Evolutionary conservation across 2,797 vertebrate genomes (phyloP), one percentile per base, ranked within the genome.

Genomic region (Odontamblyopus rebecca): DNA sequence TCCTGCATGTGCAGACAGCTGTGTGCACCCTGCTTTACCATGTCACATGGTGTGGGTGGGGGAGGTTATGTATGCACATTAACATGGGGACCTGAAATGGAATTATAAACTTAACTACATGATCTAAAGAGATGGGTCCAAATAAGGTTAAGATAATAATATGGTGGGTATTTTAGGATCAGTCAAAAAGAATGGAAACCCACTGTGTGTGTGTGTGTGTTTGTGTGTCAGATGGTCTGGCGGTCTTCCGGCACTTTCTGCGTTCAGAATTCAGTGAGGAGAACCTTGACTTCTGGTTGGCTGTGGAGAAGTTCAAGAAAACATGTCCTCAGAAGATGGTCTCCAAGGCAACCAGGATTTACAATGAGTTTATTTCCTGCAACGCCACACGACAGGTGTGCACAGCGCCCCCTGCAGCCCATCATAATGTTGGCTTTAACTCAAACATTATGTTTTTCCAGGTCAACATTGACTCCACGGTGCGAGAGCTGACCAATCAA

Each of bases 201-300:
- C 41, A 44, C 12, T 1, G 2, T 44, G 41, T 54, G 53, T 54
- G 56, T 16, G 54, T 56, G 1, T 56, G 54, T 56, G n/a, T 75
- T 2, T 16, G 4, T 57, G 83, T 82, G 69, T 48, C 86, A 99
- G 98, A 96, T 0, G 98, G 98, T 1, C 82, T 97, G 27, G 94
- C 94, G 0, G 95, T 97, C 76, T 99, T 99, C 86, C 94, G 95
- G 65, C 93, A 95, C 79, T 99, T 99, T 83, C 93, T 99, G 75
- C 95, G 93, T 76, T 97, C 96, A 0, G 98, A 98, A 86, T 98
- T 98, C 86, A 98, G 96, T 0, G 97, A 99, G 78, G 97, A 99
- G 90, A 99, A 99, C 86, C 88, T 99, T 73, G 97, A 99, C 84
- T 99, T 99, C 91, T 99, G 97, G 97, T 90, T 98, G 89, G 96